Conservation (phyloP, 2,113 vertebrate genomes). For the Pipra filicauda region DNA sequence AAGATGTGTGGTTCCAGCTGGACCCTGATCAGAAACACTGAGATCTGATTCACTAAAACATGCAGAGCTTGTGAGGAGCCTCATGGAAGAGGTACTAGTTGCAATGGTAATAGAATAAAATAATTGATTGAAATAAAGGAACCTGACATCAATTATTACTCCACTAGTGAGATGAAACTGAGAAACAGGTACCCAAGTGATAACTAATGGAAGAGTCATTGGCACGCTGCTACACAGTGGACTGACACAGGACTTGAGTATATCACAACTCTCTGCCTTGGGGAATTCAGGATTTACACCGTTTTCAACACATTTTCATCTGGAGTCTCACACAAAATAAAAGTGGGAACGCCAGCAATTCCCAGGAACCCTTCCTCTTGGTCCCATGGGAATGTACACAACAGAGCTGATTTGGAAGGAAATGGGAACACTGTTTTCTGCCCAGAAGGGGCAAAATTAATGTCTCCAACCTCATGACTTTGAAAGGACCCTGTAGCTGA, state of each 20-base stretch:
- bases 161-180: neutral
- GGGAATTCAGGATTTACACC: neutral
- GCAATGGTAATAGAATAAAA: neutral
- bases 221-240: neutral
- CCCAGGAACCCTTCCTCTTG: neutral
- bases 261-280: neutral
- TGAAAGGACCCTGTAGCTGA: neutral
- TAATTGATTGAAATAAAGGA: neutral
- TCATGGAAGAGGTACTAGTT: neutral
- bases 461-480: neutral
- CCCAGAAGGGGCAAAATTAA: neutral
- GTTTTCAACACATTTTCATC: slow-evolving; percentile 6
- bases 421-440: neutral
- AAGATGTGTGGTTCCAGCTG: slow-evolving; percentile 61
- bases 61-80: neutral
- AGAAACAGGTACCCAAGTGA: neutral
- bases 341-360: neutral
- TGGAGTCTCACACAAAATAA: neutral
- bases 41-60: neutral
- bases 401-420: neutral
- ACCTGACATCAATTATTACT: neutral
- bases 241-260: neutral
- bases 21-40: slow-evolving; percentile 59
- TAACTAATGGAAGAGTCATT: neutral
- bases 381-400: neutral